Percentiles rank a stretch among this genome's conserved stretches.
phyloP scores from a whole-genome alignment of 2,888 invertebrate species.

The Diarsia brunnea region DNA sequence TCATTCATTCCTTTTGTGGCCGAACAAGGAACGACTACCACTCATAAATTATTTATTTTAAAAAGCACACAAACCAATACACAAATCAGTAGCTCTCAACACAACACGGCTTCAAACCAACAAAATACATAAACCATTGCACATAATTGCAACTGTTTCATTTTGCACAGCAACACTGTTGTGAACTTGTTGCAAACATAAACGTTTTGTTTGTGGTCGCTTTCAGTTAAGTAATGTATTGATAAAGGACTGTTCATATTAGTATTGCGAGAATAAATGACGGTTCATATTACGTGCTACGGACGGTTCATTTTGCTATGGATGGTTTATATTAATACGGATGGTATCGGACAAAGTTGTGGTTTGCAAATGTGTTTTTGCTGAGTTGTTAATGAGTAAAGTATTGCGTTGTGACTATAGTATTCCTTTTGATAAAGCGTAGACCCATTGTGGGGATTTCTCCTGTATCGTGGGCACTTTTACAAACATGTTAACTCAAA shows the following conservation, averaged over 20 bases:
- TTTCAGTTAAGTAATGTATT: slow-evolving; percentile 53
- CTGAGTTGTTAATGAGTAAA: not conserved
- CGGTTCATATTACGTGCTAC: too few relatives aligned
- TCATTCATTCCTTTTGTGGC: too few relatives aligned
- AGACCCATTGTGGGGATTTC: too few relatives aligned
- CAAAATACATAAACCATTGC: slow-evolving; percentile 39
- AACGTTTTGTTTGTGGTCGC: slow-evolving; percentile 51
- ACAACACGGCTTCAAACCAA: slow-evolving; percentile 43
- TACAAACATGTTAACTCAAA: too few relatives aligned
- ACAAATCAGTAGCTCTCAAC: slow-evolving; percentile 54
- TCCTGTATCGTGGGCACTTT: too few relatives aligned
- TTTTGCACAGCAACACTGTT: slow-evolving; percentile 26
- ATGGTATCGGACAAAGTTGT: slow-evolving; percentile 3
- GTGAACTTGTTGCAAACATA: slow-evolving; percentile 18
- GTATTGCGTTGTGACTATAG: slow-evolving; percentile 9
- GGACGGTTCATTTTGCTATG: not conserved
- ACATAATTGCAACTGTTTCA: slow-evolving; percentile 59
- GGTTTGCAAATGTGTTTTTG: slow-evolving; percentile 23
- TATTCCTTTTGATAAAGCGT: too few relatives aligned
- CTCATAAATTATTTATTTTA: not conserved
- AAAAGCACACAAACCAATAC: slow-evolving; percentile 23
- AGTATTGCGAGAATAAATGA: not conserved
- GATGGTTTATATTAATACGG: slow-evolving; percentile 13
- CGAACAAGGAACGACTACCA: not conserved
- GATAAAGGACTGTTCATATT: slow-evolving; percentile 40